Conservation (phyloP, 2,797 vertebrate species). For the Poeciliopsis gracilis region DNA sequence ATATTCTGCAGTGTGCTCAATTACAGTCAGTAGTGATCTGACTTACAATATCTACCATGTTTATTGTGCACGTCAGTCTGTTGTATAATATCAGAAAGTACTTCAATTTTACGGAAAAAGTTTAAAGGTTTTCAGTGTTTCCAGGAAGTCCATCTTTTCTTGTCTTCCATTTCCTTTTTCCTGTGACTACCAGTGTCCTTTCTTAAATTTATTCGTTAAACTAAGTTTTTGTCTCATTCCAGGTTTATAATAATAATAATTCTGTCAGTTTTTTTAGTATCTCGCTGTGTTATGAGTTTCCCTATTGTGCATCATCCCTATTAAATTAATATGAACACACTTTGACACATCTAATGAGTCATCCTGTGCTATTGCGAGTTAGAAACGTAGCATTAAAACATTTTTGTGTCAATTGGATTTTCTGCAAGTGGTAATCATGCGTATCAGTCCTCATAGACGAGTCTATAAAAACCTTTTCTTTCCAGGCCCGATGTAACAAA, state of each 20-base stretch:
- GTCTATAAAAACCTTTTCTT: not conserved
- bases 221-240: conserved; percentile 28
- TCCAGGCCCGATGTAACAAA: not conserved
- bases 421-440: conserved; percentile 22
- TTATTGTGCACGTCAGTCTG: conserved; percentile 32
- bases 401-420: conserved; percentile 44
- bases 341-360: conserved; percentile 1
- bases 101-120: conserved; percentile 48
- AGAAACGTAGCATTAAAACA: conserved; percentile 13
- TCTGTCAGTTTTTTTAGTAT: conserved; percentile 20
- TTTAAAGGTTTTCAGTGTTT: conserved; percentile 40
- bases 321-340: conserved; percentile 59
- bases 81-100: conserved; percentile 56
- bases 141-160: conserved; percentile 51
- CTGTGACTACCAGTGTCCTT: conserved; percentile 61
- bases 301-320: conserved; percentile 65
- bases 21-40: conserved; percentile 14
- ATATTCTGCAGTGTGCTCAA: not conserved
- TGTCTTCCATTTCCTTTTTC: conserved; percentile 63
- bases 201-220: conserved; percentile 39
- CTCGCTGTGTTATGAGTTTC: conserved; percentile 62
- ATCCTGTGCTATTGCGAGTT: conserved; percentile 14
- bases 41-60: not conserved
- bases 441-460: conserved; percentile 2
- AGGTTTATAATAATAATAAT: conserved; percentile 68